Conservation (phyloP, 2,113 vertebrate species). For the Ochotona princeps region DNA sequence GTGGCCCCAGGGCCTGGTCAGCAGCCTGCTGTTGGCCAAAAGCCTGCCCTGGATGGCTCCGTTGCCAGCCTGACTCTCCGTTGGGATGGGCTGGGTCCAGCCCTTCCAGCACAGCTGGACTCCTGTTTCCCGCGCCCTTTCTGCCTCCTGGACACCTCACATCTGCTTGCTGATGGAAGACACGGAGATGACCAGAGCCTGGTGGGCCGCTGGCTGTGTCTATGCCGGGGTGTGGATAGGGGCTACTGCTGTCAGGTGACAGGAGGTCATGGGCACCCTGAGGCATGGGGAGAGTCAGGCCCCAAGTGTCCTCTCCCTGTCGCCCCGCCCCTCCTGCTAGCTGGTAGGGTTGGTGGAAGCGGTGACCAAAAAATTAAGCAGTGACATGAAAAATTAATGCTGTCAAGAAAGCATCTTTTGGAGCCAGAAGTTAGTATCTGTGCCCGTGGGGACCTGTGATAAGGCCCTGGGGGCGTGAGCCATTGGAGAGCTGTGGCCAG, state of each 20-base stretch:
- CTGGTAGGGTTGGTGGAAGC: not conserved
- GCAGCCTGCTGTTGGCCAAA: no score
- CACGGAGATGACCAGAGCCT: not conserved
- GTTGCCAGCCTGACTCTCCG: not conserved
- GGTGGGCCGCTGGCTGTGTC: not conserved
- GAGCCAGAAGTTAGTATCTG: not conserved
- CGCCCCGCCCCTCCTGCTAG: fast-evolving
- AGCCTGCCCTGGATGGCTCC: no score
- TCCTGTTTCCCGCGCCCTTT: not conserved
- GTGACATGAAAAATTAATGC: not conserved
- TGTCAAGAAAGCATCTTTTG: fast-evolving
- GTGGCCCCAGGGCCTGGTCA: not conserved
- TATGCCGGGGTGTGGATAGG: not conserved
- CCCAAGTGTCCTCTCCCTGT: fast-evolving
- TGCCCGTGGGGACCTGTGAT: not conserved
- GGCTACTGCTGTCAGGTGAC: no score
- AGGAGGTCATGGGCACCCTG: no score
- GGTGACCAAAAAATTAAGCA: no score
- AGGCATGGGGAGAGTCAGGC: no score
- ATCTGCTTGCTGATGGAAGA: not conserved
- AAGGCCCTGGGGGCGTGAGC: fast-evolving
- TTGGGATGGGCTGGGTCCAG: not conserved
- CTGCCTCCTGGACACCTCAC: not conserved
- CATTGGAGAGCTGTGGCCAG: not conserved
- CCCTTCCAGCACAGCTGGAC: not conserved